Evolutionary conservation across 2,888 invertebrate genomes (phyloP).

Genomic region (Stramonita haemastoma): DNA sequence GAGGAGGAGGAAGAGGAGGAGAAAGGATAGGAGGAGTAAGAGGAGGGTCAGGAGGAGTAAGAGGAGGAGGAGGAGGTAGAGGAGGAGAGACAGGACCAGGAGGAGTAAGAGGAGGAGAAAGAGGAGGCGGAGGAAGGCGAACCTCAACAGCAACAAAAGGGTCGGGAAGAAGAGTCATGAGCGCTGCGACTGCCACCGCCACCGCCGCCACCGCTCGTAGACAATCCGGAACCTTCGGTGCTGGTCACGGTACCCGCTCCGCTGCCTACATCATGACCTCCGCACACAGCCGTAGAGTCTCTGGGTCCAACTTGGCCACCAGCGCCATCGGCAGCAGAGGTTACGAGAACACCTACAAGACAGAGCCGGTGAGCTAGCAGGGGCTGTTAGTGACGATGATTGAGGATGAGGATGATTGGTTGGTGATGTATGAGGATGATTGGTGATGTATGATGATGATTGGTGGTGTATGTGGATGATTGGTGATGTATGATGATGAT

Average conservation of each 20-base stretch:
- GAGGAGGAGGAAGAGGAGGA: neutral
- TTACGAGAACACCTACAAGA: conserved; percentile 67
- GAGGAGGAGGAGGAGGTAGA: neutral
- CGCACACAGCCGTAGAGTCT: conserved; percentile 48
- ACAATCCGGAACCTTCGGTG: too few species aligned
- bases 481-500: too few species aligned
- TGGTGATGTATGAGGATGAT: too few species aligned
- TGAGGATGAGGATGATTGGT: too few species aligned
- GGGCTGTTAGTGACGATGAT: too few species aligned
- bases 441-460: too few species aligned
- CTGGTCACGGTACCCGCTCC: neutral
- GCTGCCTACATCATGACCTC: conserved; percentile 58
- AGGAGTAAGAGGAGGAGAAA: neutral
- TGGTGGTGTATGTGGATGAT: too few species aligned
- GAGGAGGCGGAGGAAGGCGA: too few species aligned
- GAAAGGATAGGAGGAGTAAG: neutral
- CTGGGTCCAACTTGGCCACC: conserved; percentile 47
- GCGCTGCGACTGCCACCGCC: neutral
- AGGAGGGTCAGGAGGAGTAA: neutral
- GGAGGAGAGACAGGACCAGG: neutral
- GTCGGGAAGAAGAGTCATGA: neutral
- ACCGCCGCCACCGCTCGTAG: too few species aligned
- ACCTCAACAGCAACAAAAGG: too few species aligned
- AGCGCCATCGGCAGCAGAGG: conserved; percentile 46
- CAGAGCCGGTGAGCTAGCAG: conserved; percentile 57